Conservation (phyloP, 2,113 vertebrate species). For the Calyptomena viridis region DNA sequence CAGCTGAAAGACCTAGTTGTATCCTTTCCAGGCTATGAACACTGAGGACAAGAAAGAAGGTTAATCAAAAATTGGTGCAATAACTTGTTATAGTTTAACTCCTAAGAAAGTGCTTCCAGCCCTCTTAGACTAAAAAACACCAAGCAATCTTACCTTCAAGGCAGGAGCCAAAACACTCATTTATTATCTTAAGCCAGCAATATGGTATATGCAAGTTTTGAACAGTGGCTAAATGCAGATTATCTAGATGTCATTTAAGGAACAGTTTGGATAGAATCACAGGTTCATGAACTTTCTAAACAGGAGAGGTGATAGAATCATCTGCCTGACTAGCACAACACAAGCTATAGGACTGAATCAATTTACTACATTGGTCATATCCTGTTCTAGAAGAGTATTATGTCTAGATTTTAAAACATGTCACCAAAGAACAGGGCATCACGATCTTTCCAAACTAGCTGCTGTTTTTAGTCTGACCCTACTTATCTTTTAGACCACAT, state of each 20-base stretch:
- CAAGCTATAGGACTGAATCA: not conserved
- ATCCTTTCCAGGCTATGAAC: not conserved
- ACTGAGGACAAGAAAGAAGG: not conserved
- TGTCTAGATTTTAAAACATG: not conserved
- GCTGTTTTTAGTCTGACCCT: not conserved
- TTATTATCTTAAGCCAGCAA: not conserved
- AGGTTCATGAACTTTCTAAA: not conserved
- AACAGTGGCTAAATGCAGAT: not conserved
- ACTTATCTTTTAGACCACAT: not conserved
- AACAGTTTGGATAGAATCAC: not conserved
- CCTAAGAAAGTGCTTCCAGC: not conserved
- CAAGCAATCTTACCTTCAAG: not conserved
- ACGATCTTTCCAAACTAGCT: not conserved
- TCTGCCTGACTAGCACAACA: not conserved
- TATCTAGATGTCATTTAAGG: not conserved
- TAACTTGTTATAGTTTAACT: not conserved
- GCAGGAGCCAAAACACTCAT: not conserved
- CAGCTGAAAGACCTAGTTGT: not conserved
- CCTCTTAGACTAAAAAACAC: not conserved
- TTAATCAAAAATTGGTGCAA: not conserved
- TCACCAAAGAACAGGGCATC: not conserved
- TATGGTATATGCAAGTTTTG: not conserved
- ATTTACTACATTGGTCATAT: not conserved
- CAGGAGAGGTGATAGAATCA: not conserved
- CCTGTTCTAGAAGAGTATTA: not conserved